Conservation (phyloP, 2,797 vertebrate genomes). For the Stomatorhinus walkeri region DNA sequence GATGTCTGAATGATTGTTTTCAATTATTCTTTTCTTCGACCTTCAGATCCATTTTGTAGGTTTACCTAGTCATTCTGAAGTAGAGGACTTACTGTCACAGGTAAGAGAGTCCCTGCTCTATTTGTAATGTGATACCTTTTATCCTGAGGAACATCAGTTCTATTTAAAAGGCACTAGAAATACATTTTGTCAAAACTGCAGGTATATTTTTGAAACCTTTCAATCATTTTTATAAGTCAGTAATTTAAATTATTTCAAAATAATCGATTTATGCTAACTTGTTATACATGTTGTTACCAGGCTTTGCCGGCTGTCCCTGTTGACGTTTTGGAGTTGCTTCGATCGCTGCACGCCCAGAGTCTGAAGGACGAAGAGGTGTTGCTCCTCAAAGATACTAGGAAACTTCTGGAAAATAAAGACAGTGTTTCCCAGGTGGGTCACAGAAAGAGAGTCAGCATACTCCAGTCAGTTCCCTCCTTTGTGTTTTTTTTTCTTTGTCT, state of each 20-base stretch:
- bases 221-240: background rate
- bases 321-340: constrained; percentile 77
- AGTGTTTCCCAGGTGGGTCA: constrained; percentile 33
- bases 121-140: background rate
- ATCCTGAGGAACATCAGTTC: background rate
- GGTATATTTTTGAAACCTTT: background rate
- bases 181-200: background rate
- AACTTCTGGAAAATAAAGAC: constrained; percentile 50
- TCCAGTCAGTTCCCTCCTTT: background rate
- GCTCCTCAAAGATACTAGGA: constrained; percentile 76
- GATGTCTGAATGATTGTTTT: background rate
- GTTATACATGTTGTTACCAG: constrained; percentile 33
- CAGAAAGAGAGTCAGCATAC: background rate
- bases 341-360: constrained; percentile 73
- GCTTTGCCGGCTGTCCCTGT: constrained; percentile 63
- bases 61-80: constrained; percentile 59
- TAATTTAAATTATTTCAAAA: background rate
- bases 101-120: constrained; percentile 31
- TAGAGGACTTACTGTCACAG: constrained; percentile 58
- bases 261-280: background rate
- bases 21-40: constrained; percentile 24
- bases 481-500: constrained; percentile 30
- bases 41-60: constrained; percentile 66
- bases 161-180: background rate
- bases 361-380: constrained; percentile 87